Conservation (phyloP, 2,888 invertebrate genomes). For the Pilophorus perplexus region DNA sequence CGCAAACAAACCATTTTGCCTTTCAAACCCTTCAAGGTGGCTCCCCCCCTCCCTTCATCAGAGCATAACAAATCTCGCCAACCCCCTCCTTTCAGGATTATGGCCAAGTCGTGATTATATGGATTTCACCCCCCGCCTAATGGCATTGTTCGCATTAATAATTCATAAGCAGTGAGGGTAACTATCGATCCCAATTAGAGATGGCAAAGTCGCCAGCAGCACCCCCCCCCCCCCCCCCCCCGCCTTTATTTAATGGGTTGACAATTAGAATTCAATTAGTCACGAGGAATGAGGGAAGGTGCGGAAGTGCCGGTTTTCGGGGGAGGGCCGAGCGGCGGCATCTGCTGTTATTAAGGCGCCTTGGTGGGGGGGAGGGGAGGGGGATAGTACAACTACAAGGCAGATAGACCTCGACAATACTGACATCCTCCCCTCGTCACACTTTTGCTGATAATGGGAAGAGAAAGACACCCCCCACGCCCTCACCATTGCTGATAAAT, state of each 20-base stretch:
- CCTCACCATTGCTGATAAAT: no score
- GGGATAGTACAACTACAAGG: no score
- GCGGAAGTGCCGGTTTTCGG: neutral
- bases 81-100: neutral
- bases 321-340: neutral
- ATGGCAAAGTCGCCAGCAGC: constrained; percentile 27
- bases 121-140: constrained; percentile 4
- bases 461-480: no score
- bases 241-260: constrained; percentile 7
- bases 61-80: neutral
- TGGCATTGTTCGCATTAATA: constrained; percentile 23
- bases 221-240: no score
- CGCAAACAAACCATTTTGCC: constrained; percentile 10
- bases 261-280: constrained; percentile 29
- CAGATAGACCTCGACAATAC: no score
- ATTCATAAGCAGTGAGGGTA: constrained; percentile 23
- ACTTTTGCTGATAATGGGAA: neutral
- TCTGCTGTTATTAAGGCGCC: constrained; percentile 14
- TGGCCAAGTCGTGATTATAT: constrained; percentile 9
- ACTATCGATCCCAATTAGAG: constrained; percentile 27
- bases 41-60: neutral
- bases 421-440: no score
- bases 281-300: neutral
- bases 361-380: neutral
- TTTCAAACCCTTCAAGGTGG: neutral